Percentiles rank a stretch among this genome's conserved stretches.
These are phyloP conservation scores for Argentina silus DNA, from an alignment of 2,797 vertebrate species.

Conservation along the genomic window DNA sequence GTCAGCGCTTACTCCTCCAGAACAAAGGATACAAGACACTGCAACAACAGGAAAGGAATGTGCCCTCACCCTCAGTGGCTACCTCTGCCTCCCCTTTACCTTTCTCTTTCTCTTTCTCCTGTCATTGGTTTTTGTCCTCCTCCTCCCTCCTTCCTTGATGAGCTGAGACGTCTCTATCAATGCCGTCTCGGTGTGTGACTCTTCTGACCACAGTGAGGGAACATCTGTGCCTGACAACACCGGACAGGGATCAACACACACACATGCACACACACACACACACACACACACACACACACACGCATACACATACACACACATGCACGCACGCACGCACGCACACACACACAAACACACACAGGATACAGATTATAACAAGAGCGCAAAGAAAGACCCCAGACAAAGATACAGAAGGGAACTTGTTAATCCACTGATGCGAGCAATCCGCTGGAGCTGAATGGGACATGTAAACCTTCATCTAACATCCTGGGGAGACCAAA, in stretches of 20 bases:
- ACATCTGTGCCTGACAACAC: slow-evolving; percentile 69
- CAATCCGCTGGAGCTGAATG: slow-evolving; percentile 58
- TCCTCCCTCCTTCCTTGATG: slow-evolving; percentile 66
- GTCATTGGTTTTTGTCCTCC: slow-evolving; percentile 30
- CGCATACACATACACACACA: not conserved
- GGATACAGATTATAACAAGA: slow-evolving; percentile 38
- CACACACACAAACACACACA: not conserved
- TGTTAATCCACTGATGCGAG: slow-evolving; percentile 53
- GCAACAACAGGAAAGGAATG: slow-evolving; percentile 61
- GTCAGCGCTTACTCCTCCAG: slow-evolving; percentile 45
- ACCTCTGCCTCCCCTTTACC: slow-evolving; percentile 23
- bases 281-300: not conserved
- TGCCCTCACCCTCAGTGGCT: slow-evolving; percentile 27
- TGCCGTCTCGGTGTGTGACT: slow-evolving; percentile 34
- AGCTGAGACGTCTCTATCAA: slow-evolving; percentile 62
- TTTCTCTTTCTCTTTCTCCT: slow-evolving; percentile 17
- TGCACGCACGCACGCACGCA: not conserved
- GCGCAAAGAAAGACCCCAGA: slow-evolving; percentile 55
- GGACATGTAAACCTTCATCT: slow-evolving; percentile 54
- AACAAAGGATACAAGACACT: slow-evolving; percentile 53
- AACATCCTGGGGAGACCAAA: slow-evolving; percentile 63
- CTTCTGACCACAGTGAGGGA: slow-evolving; percentile 52
- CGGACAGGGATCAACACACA: slow-evolving; percentile 58
- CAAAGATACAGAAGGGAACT: slow-evolving; percentile 57
- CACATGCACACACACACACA: slow-evolving; percentile 24